Evolutionary conservation across 2,797 vertebrate species (phyloP).

Genomic region (Stomatorhinus walkeri): DNA sequence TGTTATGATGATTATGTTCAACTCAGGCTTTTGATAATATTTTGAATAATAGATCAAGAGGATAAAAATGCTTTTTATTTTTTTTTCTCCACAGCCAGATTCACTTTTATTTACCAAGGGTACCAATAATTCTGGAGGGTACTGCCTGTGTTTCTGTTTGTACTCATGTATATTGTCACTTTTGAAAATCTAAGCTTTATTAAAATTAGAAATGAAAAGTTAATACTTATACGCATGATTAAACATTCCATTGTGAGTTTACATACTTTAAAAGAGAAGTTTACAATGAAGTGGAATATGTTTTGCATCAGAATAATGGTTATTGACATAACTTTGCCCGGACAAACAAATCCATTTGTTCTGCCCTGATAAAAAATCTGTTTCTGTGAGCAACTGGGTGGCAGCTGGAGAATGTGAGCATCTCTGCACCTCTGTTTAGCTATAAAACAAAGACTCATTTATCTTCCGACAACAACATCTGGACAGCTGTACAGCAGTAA

Average conservation of each 20-base stretch:
- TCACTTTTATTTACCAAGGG: not conserved
- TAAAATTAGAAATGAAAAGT: not conserved
- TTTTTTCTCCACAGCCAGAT: not conserved
- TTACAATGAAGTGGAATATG: not conserved
- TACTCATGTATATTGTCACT: not conserved
- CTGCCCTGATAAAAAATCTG: slow-evolving; percentile 35
- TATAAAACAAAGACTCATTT: slow-evolving; percentile 52
- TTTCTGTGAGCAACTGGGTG: slow-evolving; percentile 48
- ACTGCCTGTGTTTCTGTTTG: not conserved
- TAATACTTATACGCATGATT: not conserved
- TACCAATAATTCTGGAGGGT: not conserved
- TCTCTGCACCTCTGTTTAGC: slow-evolving; percentile 42
- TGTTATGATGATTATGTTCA: not conserved
- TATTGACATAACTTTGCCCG: slow-evolving; percentile 14
- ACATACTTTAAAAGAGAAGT: not conserved
- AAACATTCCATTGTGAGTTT: not conserved
- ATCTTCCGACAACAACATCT: slow-evolving; percentile 59
- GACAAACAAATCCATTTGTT: slow-evolving; percentile 20
- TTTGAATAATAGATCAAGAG: not conserved
- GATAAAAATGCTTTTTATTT: not conserved
- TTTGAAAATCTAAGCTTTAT: not conserved
- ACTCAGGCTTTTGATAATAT: not conserved
- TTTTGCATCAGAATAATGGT: slow-evolving; percentile 11
- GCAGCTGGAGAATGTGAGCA: slow-evolving; percentile 45
- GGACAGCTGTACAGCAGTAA: slow-evolving; percentile 53